A percentile compares a stretch with the other conserved stretches of the same genome.
phyloP scores from a whole-genome alignment of 2,888 invertebrate species.

The Lysandra bellargus region DNA sequence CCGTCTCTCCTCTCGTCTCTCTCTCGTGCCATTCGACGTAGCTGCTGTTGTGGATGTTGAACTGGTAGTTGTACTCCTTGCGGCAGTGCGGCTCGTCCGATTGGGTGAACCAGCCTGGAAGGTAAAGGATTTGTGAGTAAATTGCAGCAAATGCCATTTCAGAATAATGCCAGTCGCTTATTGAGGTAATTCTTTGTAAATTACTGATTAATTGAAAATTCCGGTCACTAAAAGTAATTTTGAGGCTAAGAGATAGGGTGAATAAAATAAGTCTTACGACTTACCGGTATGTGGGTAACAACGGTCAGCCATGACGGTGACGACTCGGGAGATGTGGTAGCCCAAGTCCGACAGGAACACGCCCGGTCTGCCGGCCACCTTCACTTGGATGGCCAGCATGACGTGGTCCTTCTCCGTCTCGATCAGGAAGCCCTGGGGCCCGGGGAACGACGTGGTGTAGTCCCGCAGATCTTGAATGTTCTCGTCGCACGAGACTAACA shows the following conservation, averaged over 20 bases:
- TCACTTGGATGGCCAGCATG: conserved; percentile 88
- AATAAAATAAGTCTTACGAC: conserved; percentile 59
- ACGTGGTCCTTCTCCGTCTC: conserved; percentile 94
- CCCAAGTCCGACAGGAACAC: conserved; percentile 92
- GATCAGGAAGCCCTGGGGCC: conserved; percentile 81
- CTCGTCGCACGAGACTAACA: conserved; percentile 94
- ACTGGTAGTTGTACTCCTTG: conserved; percentile 91
- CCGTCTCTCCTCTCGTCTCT: conserved; percentile 84
- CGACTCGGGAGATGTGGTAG: conserved; percentile 92
- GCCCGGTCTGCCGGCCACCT: conserved; percentile 87
- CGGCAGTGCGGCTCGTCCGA: conserved; percentile 88
- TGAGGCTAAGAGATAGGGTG: neutral
- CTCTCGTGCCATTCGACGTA: conserved; percentile 93
- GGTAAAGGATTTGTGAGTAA: neutral
- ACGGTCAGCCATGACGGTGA: conserved; percentile 93
- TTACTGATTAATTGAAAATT: neutral
- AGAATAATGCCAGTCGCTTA: neutral
- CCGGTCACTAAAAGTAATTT: neutral
- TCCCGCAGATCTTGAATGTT: conserved; percentile 83
- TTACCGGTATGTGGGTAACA: conserved; percentile 93
- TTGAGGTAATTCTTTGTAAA: neutral
- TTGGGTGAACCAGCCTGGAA: conserved; percentile 89
- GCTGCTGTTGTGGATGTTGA: conserved; percentile 84
- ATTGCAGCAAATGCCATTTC: neutral
- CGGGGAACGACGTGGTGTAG: conserved; percentile 82